Percentiles rank a stretch among this genome's conserved stretches.
Evolutionary conservation across 2,888 invertebrate genomes (phyloP).

Genomic region (Tanytarsus gracilentus): DNA sequence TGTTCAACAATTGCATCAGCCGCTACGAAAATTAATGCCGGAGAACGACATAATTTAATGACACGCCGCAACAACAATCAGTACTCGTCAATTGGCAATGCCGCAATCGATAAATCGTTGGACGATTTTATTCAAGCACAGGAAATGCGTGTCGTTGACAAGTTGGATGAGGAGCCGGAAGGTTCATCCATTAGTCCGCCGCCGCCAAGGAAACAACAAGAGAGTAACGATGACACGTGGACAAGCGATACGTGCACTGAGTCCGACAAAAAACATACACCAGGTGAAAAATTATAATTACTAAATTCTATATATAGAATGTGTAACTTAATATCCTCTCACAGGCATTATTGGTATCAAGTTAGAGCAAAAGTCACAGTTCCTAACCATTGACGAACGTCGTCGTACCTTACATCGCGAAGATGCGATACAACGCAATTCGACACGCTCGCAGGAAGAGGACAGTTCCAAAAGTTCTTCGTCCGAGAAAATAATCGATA

Average conservation of each 20-base stretch:
- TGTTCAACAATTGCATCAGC: slow-evolving; percentile 41
- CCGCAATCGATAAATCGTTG: slow-evolving; percentile 40
- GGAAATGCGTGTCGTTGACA: slow-evolving; percentile 13
- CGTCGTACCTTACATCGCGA: slow-evolving; percentile 40
- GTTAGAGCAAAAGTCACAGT: slow-evolving; percentile 30
- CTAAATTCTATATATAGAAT: too few relatives aligned
- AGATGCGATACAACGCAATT: slow-evolving; percentile 40
- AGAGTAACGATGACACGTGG: slow-evolving; percentile 1
- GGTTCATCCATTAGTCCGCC: slow-evolving; percentile 4
- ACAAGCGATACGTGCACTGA: slow-evolving; percentile 17
- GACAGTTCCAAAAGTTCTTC: slow-evolving; percentile 32
- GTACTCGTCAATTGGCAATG: slow-evolving; percentile 40
- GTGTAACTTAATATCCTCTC: too few relatives aligned
- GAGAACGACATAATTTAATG: slow-evolving; percentile 36
- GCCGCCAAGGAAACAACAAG: slow-evolving; percentile 2
- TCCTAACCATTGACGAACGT: slow-evolving; percentile 30
- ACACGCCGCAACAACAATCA: slow-evolving; percentile 36
- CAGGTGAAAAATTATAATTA: too few relatives aligned
- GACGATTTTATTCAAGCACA: slow-evolving; percentile 37
- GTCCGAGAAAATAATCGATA: slow-evolving; percentile 30
- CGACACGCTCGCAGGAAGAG: slow-evolving; percentile 37
- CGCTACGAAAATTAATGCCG: slow-evolving; percentile 40
- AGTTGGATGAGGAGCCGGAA: slow-evolving; percentile 21
- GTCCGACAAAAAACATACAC: not conserved
- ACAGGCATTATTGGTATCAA: slow-evolving; percentile 31